Evolutionary conservation across 2,888 invertebrate genomes (phyloP), one percentile per base, ranked within the genome.

Genomic region (Plagodis pulveraria): DNA sequence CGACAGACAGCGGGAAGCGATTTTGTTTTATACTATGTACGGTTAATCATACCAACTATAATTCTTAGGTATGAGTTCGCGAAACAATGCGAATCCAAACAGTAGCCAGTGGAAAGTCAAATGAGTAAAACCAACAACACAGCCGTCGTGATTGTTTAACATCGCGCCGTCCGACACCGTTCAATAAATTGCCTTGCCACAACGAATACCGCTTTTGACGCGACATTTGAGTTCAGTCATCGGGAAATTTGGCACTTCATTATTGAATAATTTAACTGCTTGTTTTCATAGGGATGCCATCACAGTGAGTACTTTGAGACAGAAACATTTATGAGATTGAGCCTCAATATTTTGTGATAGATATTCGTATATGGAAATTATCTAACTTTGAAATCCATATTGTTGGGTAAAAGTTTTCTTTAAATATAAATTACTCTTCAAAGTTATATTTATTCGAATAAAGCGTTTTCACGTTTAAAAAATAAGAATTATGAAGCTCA

Each of bases 111-210:
- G 22, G 47, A 47, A 59, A 50, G n/a, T 55, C 34, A 59, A 59
- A 46, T 36, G 43, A 51, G 45, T 44, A 47, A 59, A 59, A 48
- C 44, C 45, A 62, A 59, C 46, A 56, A 58, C 48, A 55, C 54
- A 49, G 51, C 49, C 55, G 48, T 49, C 38, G 58, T 56, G 50
- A 59, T 49, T 58, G 55, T 58, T 52, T 50, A 55, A 58, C 44
- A 40, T 59, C 58, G 63, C 63, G 65, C 41, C 57, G 60, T 51
- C 56, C 57, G 50, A 68, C 72, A 71, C 66, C 68, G 73, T 71
- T 73, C 71, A 70, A 78, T 82, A 77, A 81, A 83, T 82, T 76
- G 76, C 71, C 60, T 67, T 73, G 78, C 75, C 80, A 76, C 76
- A 80, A 75, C 72, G 74, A 73, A 77, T 72, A 69, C 72, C 67